phyloP scores from a whole-genome alignment of 2,888 invertebrate species.

The Drosophila yooni region DNA sequence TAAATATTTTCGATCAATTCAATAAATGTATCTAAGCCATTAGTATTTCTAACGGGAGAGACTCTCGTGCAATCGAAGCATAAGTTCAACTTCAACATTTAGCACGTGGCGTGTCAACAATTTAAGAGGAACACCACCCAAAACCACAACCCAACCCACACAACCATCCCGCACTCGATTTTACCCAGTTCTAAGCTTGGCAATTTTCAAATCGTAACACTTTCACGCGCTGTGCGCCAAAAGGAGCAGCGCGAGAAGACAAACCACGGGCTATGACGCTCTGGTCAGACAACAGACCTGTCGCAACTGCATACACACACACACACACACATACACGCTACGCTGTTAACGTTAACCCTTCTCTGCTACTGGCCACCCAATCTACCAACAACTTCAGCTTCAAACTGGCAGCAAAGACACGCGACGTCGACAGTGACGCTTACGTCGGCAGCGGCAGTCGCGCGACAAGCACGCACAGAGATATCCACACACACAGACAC shows the following conservation, averaged over 20 bases:
- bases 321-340: slow-evolving; percentile 3
- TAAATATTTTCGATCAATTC: neutral
- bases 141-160: neutral
- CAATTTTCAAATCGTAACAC: slow-evolving; percentile 77
- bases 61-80: slow-evolving; percentile 4
- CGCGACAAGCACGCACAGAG: slow-evolving; percentile 70
- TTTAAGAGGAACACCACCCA: slow-evolving; percentile 42
- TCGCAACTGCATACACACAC: slow-evolving; percentile 54
- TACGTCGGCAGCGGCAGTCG: slow-evolving; percentile 62
- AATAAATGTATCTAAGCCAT: neutral
- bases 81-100: slow-evolving; percentile 26
- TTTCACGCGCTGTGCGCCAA: slow-evolving; percentile 66
- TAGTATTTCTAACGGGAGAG: neutral
- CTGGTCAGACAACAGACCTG: slow-evolving; percentile 65
- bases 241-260: slow-evolving; percentile 56
- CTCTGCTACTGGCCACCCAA: slow-evolving; percentile 52
- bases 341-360: slow-evolving; percentile 58
- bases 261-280: slow-evolving; percentile 27
- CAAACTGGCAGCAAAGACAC: slow-evolving; percentile 61
- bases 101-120: slow-evolving; percentile 57
- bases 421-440: slow-evolving; percentile 68
- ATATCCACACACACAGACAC: slow-evolving; percentile 23
- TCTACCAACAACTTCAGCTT: slow-evolving; percentile 46
- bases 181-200: slow-evolving; percentile 77
- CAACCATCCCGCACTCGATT: slow-evolving; percentile 41